Evolutionary conservation across 2,113 vertebrate genomes (phyloP).

Genomic region (Lepisosteus osseus): DNA sequence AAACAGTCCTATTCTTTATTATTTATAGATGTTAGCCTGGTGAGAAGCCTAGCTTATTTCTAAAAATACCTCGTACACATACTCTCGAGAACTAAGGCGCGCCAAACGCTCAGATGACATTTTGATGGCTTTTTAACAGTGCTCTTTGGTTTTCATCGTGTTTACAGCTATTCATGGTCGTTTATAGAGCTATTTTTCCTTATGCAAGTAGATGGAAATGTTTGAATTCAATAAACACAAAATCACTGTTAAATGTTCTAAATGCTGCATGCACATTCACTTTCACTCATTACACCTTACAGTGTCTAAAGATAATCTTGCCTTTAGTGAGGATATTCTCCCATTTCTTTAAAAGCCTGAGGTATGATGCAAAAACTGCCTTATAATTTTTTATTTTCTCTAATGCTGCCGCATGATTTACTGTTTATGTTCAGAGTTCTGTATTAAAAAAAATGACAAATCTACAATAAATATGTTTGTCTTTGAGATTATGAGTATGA

Average conservation of each 20-base stretch:
- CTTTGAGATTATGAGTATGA: too few relatives aligned
- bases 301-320: too few relatives aligned
- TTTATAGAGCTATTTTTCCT: slow-evolving; percentile 1
- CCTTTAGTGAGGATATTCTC: too few relatives aligned
- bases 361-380: too few relatives aligned
- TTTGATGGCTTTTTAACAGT: slow-evolving; percentile 14
- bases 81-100: slow-evolving; percentile 10
- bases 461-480: too few relatives aligned
- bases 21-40: slow-evolving; percentile 51
- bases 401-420: too few relatives aligned
- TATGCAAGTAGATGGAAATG: background rate
- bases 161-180: slow-evolving; percentile 10
- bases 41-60: slow-evolving; percentile 36
- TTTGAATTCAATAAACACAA: background rate
- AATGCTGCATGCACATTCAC: too few relatives aligned
- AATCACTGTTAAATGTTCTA: background rate
- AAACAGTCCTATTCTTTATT: slow-evolving; percentile 31
- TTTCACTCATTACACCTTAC: too few relatives aligned
- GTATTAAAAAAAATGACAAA: too few relatives aligned
- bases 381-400: too few relatives aligned
- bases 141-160: slow-evolving; percentile 16
- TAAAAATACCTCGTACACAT: slow-evolving; percentile 43
- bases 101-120: background rate
- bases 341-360: too few relatives aligned
- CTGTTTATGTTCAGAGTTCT: too few relatives aligned